Evolutionary conservation across 64 coral and sea anemone species (phyloP).

Genomic region (Dendrophyllia cribrosa): DNA sequence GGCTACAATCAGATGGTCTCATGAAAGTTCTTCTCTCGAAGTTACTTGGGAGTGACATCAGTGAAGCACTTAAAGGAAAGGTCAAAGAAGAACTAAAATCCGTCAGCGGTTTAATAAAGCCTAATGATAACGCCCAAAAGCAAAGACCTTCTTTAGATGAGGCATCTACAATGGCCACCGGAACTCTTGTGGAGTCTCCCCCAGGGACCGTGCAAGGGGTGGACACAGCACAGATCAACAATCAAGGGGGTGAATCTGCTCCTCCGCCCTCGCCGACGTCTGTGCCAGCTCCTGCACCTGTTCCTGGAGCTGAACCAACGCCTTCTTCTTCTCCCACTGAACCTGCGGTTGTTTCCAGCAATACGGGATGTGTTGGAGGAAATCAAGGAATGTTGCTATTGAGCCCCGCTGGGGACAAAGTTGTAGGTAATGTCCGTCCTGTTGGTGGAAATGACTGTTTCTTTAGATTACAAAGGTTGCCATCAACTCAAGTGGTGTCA

Average conservation of each 20-base stretch:
- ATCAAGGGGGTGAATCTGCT: neutral
- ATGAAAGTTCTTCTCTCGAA: conserved; percentile 13
- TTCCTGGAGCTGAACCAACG: neutral
- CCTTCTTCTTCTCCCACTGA: neutral
- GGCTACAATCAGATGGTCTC: conserved; percentile 19
- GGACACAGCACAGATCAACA: conserved; percentile 25
- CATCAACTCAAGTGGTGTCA: neutral
- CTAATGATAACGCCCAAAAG: neutral
- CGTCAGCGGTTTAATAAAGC: neutral
- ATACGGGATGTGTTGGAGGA: neutral
- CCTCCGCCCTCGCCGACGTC: neutral
- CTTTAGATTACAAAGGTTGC: neutral
- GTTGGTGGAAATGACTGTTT: neutral
- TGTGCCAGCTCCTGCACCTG: too few species aligned
- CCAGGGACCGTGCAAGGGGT: neutral
- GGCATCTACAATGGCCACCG: neutral
- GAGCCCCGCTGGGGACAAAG: neutral
- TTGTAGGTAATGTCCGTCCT: neutral
- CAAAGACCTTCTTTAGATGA: conserved; percentile 4
- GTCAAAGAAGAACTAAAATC: neutral
- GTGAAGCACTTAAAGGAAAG: conserved; percentile 16
- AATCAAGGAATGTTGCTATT: neutral
- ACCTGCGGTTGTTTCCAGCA: neutral
- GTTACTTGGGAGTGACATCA: conserved; percentile 9
- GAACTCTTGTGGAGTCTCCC: neutral